Evolutionary conservation across 2,888 invertebrate species (phyloP), one percentile per base, ranked within the genome.

Genomic region (Strigamia transsilvanica): DNA sequence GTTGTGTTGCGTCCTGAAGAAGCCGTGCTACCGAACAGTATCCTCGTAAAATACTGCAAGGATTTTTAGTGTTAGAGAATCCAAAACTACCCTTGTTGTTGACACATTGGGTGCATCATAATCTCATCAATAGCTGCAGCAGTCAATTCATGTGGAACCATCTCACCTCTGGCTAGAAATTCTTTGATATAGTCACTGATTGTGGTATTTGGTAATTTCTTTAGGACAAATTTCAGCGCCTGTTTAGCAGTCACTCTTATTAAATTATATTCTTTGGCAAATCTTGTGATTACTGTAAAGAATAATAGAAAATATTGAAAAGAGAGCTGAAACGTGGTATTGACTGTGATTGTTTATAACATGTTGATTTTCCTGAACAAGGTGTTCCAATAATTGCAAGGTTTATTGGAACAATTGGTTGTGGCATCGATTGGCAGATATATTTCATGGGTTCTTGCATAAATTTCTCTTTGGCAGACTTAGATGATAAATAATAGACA

Each of bases 401-500:
- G 42, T 41, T 42, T n/a, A 80, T 41, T 46, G 80, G 80, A 1
- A 21, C 42, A 27, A 80, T 80, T 38, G 38, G 80, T n/a, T 10
- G 34, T 0, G 80, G 80, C 27, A 42, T 18, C 6, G 1, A 1
- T 42, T 41, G 41, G 10, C 42, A 41, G 15, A 80, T 18, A 42
- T 80, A 80, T 9, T 80, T 80, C 18, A 80, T 18, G 10, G 80
- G 80, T 41, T 80, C 42, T n/a, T 21, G 0, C 23, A 46, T 21
- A 21, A 80, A 80, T 23, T 21, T 46, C 27, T 42, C 80, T 18
- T 18, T n/a, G 41, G 80, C 80, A 21, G 15, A 13, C 41, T 13
- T 41, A n/a, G 80, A 80, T 2, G 80, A 80, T 27, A 80, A 23
- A 42, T 38, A 80, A 21, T 80, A 80, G 13, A 80, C 18, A 41